Evolutionary conservation across 2,888 invertebrate genomes (phyloP).

Genomic region (Cataglyphis rosenhaueri): DNA sequence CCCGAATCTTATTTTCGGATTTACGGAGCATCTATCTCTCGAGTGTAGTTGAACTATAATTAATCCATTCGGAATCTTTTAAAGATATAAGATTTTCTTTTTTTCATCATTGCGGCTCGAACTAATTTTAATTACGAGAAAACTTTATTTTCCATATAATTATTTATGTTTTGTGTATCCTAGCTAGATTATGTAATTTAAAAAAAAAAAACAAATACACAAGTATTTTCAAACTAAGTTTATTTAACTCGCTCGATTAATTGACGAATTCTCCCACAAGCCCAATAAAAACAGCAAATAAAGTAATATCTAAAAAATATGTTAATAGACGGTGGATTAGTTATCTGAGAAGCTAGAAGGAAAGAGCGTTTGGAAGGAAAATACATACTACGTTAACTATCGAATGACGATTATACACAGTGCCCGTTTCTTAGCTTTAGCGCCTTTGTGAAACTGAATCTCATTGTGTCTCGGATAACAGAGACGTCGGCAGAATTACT

Average conservation of each 20-base stretch:
- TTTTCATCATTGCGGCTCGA: not conserved
- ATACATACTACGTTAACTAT: conserved; percentile 46
- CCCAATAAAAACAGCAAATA: not conserved
- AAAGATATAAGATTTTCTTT: not conserved
- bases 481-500: conserved; percentile 54
- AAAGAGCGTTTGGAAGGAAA: conserved; percentile 33
- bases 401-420: conserved; percentile 48
- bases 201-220: not conserved
- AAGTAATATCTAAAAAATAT: conserved; percentile 2
- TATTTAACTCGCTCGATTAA: conserved; percentile 10
- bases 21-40: conserved; percentile 16
- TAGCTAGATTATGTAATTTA: not conserved
- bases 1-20: conserved; percentile 18
- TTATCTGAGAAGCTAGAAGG: conserved; percentile 7
- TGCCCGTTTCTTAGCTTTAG: conserved; percentile 47
- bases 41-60: conserved; percentile 7
- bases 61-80: conserved; percentile 15
- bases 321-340: conserved; percentile 15
- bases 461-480: conserved; percentile 51
- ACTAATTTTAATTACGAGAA: not conserved
- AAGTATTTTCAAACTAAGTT: not conserved
- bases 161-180: not conserved
- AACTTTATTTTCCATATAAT: conserved; percentile 9
- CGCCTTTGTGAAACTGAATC: conserved; percentile 52
- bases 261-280: not conserved